phyloP scores from a whole-genome alignment of 2,888 invertebrate species.

The Baronia brevicornis region DNA sequence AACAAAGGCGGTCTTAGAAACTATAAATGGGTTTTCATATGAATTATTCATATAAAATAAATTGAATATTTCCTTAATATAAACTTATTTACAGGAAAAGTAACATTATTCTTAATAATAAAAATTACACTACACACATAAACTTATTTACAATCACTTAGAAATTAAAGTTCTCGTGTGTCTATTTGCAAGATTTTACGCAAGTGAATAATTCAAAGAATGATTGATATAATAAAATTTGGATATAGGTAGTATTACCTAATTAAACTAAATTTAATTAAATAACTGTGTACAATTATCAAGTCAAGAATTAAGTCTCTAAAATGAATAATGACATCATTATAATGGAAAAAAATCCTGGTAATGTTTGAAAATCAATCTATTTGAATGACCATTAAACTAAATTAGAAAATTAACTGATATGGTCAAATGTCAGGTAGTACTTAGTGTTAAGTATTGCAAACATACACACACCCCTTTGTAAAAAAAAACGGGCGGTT shows the following conservation, averaged over 20 bases:
- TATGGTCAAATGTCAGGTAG: too few species aligned
- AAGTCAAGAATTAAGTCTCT: slow-evolving; percentile 1
- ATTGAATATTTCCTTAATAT: slow-evolving; percentile 6
- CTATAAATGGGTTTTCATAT: too few species aligned
- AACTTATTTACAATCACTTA: slow-evolving; percentile 1
- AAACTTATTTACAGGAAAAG: slow-evolving; percentile 9
- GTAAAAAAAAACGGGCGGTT: too few species aligned
- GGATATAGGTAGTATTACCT: slow-evolving; percentile 4
- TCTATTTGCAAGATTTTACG: too few species aligned
- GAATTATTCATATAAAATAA: slow-evolving; percentile 7
- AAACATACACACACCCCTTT: too few species aligned
- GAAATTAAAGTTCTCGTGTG: neutral
- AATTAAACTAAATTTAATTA: neutral
- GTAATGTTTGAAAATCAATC: too few species aligned
- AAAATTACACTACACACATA: neutral
- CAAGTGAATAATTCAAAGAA: neutral
- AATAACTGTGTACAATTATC: neutral
- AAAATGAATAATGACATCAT: too few species aligned
- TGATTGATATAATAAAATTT: neutral
- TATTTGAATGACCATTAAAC: too few species aligned
- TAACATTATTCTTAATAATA: slow-evolving; percentile 1
- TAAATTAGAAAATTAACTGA: too few species aligned
- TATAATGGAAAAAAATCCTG: too few species aligned
- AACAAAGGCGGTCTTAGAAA: slow-evolving; percentile 20
- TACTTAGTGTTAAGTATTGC: too few species aligned